Base-by-base conservation (phyloP, 2,888 invertebrate genomes). In the Clusia tigrina region DNA sequence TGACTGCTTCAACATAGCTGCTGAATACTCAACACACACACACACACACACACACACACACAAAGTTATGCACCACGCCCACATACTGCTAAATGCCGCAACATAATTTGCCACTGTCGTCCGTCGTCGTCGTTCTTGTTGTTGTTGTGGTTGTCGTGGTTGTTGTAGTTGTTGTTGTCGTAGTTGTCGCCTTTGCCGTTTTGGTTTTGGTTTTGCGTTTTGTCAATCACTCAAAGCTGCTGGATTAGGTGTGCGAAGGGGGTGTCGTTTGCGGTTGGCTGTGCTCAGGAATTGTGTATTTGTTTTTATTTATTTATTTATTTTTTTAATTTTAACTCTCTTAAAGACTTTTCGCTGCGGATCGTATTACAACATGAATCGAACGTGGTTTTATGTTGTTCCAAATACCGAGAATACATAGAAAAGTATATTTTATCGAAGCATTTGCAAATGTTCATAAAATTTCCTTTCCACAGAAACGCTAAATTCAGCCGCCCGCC, bases 211-310 rank as follows among this genome's bases (percentile, higher is more conserved):
- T 32, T 32, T 32, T 32, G 32, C 32, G 12, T 32, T 32, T 32
- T 32, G 32, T 12, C 32, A 32, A 32, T 32, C 32, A 32, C 32
- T 32, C 32, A 32, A 32, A 42, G 3, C n/a, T n/a, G n/a, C n/a
- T 42, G 42, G 42, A 42, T 42, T 42, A 42, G n/a, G n/a, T 17
- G n/a, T n/a, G n/a, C n/a, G n/a, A n/a, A n/a, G n/a, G n/a, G n/a
- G n/a, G n/a, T 3, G 2, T 42, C n/a, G 42, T 42, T 42, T 42
- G 42, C 42, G 42, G 42, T 42, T 42, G n/a, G n/a, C n/a, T n/a
- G 42, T 42, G 42, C n/a, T 42, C 42, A 42, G 42, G 42, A 42
- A 42, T 42, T 42, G 9, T 42, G n/a, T n/a, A 42, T 32, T 32
- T 9, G 6, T 32, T 32, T 32, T 32, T 32, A 32, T 12, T 9